These are phyloP conservation scores for Cyprinodon tularosa DNA, from an alignment of 2,113 vertebrate species.

Conservation along the genomic window DNA sequence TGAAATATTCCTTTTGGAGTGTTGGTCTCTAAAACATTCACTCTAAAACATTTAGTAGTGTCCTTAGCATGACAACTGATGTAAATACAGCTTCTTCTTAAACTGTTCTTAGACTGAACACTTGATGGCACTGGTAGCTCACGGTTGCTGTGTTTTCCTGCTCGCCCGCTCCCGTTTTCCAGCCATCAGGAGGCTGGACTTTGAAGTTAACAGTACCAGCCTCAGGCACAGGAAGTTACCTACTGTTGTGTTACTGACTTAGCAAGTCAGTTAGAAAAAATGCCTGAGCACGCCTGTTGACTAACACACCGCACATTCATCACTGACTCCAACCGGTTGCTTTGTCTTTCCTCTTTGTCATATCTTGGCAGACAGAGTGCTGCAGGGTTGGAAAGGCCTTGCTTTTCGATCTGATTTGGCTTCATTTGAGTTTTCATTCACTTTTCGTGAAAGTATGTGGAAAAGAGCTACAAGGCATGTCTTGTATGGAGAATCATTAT, in stretches of 20 bases:
- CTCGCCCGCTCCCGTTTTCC: slow-evolving; percentile 60
- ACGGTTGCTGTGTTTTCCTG: slow-evolving; percentile 51
- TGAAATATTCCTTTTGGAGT: not conserved
- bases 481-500: slow-evolving; percentile 47
- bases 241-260: slow-evolving; percentile 65
- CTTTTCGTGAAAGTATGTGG: slow-evolving; percentile 39
- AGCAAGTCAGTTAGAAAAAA: slow-evolving; percentile 58
- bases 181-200: slow-evolving; percentile 35
- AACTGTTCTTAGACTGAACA: slow-evolving; percentile 41
- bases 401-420: slow-evolving; percentile 35
- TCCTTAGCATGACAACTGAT: not conserved
- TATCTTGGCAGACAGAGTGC: slow-evolving; percentile 24
- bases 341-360: slow-evolving; percentile 11
- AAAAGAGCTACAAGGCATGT: slow-evolving; percentile 41
- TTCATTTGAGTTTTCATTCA: slow-evolving; percentile 21
- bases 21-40: not conserved
- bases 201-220: slow-evolving; percentile 69
- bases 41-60: not conserved
- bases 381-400: slow-evolving; percentile 6
- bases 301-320: slow-evolving; percentile 65
- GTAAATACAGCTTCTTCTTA: not conserved
- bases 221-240: slow-evolving; percentile 74
- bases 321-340: slow-evolving; percentile 1
- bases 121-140: slow-evolving; percentile 68
- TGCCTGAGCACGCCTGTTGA: slow-evolving; percentile 35